Percentiles rank a stretch among this genome's conserved stretches.
These are phyloP conservation scores for Podarcis raffonei DNA, from an alignment of 2,113 vertebrate species.

Conservation along the genomic window DNA sequence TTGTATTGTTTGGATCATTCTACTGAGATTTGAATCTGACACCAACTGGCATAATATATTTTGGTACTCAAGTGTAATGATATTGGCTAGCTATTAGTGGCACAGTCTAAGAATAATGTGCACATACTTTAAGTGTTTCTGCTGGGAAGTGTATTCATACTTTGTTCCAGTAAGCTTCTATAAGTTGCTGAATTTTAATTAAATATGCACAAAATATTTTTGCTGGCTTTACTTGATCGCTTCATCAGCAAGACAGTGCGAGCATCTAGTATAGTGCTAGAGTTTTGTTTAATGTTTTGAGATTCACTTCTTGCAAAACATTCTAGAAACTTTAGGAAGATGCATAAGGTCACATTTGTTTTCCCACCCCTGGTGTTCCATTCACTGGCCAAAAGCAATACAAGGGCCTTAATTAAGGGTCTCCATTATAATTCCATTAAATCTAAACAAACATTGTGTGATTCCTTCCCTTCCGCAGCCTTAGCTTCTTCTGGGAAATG, in stretches of 20 bases:
- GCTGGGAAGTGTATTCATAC: neutral
- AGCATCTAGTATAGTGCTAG: neutral
- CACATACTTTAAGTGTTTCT: neutral
- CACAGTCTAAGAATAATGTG: neutral
- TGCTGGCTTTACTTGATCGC: neutral
- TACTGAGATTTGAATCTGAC: neutral
- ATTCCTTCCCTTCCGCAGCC: conserved; percentile 5
- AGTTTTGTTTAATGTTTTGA: neutral
- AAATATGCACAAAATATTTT: neutral
- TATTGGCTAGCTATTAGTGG: neutral
- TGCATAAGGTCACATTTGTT: conserved; percentile 40
- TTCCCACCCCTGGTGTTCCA: neutral
- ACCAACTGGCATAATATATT: conserved; percentile 24
- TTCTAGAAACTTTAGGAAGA: conserved; percentile 51
- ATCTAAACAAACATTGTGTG: neutral
- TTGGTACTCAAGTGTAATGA: conserved; percentile 29
- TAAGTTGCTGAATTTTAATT: neutral
- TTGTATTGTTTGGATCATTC: neutral
- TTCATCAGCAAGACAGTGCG: neutral
- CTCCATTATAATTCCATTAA: neutral
- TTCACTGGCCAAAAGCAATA: neutral
- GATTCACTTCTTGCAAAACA: neutral
- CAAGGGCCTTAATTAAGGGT: neutral
- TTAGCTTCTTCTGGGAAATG: neutral
- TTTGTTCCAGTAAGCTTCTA: neutral